Evolutionary conservation across 2,888 invertebrate genomes (phyloP).

Genomic region (Copidosoma aretas): DNA sequence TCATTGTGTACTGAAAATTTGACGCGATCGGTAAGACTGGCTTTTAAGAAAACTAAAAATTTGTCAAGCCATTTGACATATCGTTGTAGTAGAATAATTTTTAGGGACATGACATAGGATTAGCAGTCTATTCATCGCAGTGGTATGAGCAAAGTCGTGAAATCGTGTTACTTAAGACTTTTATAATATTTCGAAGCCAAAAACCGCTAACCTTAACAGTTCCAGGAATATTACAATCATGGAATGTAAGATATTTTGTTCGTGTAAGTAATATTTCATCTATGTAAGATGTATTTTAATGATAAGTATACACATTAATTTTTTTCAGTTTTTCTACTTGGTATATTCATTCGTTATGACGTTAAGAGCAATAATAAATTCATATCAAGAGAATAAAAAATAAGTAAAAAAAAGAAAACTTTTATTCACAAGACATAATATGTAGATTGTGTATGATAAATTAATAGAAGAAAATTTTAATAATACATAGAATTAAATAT

Average conservation of each 20-base stretch:
- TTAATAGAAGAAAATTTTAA: too few relatives aligned
- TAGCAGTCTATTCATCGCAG: background rate
- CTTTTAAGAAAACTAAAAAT: too few relatives aligned
- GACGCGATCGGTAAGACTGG: background rate
- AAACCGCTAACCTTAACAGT: background rate
- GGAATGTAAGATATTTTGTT: conserved; percentile 1
- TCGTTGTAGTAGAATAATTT: too few relatives aligned
- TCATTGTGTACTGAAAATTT: background rate
- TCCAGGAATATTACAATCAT: background rate
- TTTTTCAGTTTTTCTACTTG: conserved; percentile 12
- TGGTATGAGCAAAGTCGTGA: conserved; percentile 4
- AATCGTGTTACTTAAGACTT: conserved; percentile 1
- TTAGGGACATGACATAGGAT: conserved; percentile 2
- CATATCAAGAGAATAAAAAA: too few relatives aligned
- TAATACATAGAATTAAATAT: too few relatives aligned
- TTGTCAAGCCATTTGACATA: too few relatives aligned
- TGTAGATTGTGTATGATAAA: too few relatives aligned
- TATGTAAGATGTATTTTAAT: too few relatives aligned
- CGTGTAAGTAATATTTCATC: background rate
- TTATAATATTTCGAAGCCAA: conserved; percentile 12
- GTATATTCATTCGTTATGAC: conserved; percentile 7
- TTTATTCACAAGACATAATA: too few relatives aligned
- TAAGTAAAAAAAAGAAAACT: too few relatives aligned
- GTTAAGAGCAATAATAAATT: background rate
- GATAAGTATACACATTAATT: background rate